Evolutionary conservation across 2,797 vertebrate genomes (phyloP).

Genomic region (Remorina albescens): DNA sequence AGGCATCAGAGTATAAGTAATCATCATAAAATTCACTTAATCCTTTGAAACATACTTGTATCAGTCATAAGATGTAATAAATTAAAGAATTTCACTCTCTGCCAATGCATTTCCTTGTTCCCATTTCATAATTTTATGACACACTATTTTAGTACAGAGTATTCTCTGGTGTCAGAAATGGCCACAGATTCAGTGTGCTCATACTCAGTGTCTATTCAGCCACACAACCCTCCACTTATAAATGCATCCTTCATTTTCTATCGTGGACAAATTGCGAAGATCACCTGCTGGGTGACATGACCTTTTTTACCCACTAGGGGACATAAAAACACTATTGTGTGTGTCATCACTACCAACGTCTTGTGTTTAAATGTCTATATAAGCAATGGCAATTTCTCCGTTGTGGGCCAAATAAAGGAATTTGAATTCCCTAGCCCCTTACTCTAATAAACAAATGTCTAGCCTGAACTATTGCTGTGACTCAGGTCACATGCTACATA

Average conservation of each 20-base stretch:
- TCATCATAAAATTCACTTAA: neutral
- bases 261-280: too few relatives aligned
- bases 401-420: too few relatives aligned
- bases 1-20: neutral
- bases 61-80: neutral
- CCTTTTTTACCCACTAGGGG: slow-evolving; percentile 39
- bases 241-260: neutral
- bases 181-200: neutral
- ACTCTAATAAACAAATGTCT: too few relatives aligned
- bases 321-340: neutral
- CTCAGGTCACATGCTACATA: too few relatives aligned
- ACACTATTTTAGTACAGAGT: neutral
- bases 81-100: neutral
- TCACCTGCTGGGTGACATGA: neutral
- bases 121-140: neutral
- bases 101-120: neutral
- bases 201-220: neutral
- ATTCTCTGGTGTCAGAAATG: neutral
- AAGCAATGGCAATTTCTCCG: too few relatives aligned
- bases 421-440: too few relatives aligned
- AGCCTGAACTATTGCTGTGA: too few relatives aligned
- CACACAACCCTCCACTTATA: neutral
- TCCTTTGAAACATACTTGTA: neutral
- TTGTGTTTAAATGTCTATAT: too few relatives aligned
- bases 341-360: too few relatives aligned